phyloP scores from a whole-genome alignment of 2,113 vertebrate genomes.

The Aldabrachelys gigantea region DNA sequence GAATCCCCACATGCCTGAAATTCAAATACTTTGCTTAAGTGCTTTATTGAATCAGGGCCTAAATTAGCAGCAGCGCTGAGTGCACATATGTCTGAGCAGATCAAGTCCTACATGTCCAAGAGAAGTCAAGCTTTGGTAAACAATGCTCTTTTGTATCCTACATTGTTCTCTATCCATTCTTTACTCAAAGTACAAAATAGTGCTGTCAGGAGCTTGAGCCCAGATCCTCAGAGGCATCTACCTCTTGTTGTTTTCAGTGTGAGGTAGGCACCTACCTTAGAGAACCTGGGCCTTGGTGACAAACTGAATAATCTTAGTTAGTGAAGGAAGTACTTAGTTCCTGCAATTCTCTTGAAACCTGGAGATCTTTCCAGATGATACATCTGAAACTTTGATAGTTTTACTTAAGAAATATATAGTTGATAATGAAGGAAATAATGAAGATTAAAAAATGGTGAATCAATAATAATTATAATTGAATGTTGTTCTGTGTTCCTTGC shows the following conservation, averaged over 20 bases:
- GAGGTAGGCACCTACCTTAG: not conserved
- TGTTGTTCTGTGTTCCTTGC: not conserved
- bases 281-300: not conserved
- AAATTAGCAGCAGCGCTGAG: no score
- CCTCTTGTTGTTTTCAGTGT: not conserved
- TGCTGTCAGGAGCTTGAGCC: no score
- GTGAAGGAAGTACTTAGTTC: not conserved
- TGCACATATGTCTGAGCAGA: no score
- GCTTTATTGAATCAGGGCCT: no score
- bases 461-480: not conserved
- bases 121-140: no score
- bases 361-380: not conserved
- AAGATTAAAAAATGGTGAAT: not conserved
- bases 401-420: not conserved
- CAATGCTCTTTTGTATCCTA: no score
- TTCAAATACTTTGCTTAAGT: no score
- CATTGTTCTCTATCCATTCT: no score
- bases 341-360: not conserved
- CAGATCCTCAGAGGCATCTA: not conserved
- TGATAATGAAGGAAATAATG: not conserved
- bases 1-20: no score
- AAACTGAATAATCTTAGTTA: not conserved
- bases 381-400: not conserved
- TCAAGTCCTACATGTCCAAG: no score
- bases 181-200: no score